Conservation (phyloP, 2,797 vertebrate genomes). For the Melanotaenia parkinsoni region DNA sequence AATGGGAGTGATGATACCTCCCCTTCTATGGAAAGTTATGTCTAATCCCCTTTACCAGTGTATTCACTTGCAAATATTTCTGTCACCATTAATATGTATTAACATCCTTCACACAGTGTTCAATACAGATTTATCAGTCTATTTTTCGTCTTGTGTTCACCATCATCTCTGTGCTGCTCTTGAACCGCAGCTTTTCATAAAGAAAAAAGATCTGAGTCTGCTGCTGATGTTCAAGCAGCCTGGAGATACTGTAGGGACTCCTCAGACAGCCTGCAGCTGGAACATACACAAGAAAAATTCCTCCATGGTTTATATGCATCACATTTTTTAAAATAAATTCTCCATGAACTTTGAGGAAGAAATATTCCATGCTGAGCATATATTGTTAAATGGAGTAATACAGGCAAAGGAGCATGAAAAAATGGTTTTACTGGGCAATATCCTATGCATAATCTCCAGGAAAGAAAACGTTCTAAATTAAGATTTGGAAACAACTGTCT, state of each 20-base stretch:
- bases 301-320: background rate
- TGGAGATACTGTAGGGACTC: slow-evolving; percentile 31
- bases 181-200: slow-evolving; percentile 59
- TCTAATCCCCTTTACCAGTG: slow-evolving; percentile 86
- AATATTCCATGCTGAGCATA: background rate
- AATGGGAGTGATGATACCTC: slow-evolving; percentile 86
- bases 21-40: slow-evolving; percentile 85
- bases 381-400: background rate
- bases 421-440: background rate
- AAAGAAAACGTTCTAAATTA: background rate
- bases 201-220: slow-evolving; percentile 59
- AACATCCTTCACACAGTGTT: slow-evolving; percentile 82
- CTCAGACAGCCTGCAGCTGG: slow-evolving; percentile 1
- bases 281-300: slow-evolving; percentile 1
- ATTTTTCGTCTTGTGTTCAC: slow-evolving; percentile 70
- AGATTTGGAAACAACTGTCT: background rate
- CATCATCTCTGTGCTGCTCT: slow-evolving; percentile 64
- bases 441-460: background rate
- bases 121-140: slow-evolving; percentile 83
- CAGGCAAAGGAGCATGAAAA: background rate
- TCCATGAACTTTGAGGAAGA: background rate
- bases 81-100: slow-evolving; percentile 89
- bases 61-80: slow-evolving; percentile 88
- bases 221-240: slow-evolving; percentile 57
- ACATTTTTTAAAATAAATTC: slow-evolving; percentile 13